Base-by-base conservation (phyloP, 2,113 vertebrate species). In the Corythornis madagascariensis region DNA sequence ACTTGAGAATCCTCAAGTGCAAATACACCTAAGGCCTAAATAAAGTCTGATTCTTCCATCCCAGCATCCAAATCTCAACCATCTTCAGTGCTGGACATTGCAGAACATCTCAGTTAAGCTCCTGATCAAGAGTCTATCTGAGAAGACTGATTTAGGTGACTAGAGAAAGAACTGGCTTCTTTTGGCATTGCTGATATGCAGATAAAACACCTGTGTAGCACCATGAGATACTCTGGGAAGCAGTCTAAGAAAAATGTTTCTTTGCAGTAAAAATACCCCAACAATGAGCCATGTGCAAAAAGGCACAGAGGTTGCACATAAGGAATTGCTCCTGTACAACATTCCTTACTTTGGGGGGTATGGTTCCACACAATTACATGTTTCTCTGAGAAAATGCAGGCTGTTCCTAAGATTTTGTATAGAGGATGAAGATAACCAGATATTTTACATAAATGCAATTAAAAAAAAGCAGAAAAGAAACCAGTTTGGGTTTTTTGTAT, bases 401-500 rank as follows among this genome's bases (percentile, higher is more conserved):
- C 24, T n/a, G 25, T 70, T 55, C 59, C 15, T 40, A 73, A 26
- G 13, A 26, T 43, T 80, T 86, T 83, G 7, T 60, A 25, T 24
- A 64, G 17, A 63, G 9, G 17, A n/a, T 3, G 1, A 55, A 70
- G 55, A 55, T 6, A 71, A 83, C 47, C 10, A 43, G 43, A 66
- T 52, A 13, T 6, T 1, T 38, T 59, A 16, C 3, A 2, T 31
- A 24, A 79, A 63, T 20, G 2, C 60, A 29, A 91, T 88, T 79
- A 48, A 69, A 69, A 48, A 64, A 82, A 48, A 24, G 1, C 9
- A 48, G 17, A 2, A 52, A 63, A 80, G 1, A 43, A 91, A 79
- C 0, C 0, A 0, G 16, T 17, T 29, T 2, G 38, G 38, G 38
- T 10, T 3, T 73, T 52, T 66, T 66, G 28, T 79, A 42, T 21